Conservation (phyloP, 2,797 vertebrate genomes). For the Sciurus carolinensis region DNA sequence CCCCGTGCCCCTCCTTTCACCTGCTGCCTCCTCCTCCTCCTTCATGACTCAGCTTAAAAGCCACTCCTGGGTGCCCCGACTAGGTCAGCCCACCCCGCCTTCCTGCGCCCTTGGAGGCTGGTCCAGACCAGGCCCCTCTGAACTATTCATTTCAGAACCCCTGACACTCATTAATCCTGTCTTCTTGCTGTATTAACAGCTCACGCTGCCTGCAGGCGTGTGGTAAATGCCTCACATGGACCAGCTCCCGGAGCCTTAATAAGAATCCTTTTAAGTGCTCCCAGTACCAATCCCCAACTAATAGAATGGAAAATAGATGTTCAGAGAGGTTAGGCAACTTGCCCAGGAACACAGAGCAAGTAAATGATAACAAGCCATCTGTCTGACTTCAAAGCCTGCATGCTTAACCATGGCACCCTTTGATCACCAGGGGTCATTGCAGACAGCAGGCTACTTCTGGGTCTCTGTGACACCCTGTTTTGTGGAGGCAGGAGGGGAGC, state of each 20-base stretch:
- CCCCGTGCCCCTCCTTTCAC: neutral
- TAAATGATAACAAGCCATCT: neutral
- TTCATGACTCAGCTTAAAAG: neutral
- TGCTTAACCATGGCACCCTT: neutral
- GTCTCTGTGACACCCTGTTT: neutral
- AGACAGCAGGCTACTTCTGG: neutral
- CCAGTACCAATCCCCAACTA: conserved; percentile 34
- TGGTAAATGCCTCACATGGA: neutral
- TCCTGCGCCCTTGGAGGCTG: neutral
- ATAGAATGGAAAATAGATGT: conserved; percentile 18
- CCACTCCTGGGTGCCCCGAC: neutral
- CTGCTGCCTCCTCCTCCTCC: neutral
- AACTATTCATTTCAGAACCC: neutral
- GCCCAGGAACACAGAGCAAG: conserved; percentile 62
- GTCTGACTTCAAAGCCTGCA: neutral
- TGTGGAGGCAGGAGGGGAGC: neutral
- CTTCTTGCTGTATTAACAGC: neutral
- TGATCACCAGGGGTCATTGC: neutral
- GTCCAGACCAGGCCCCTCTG: neutral
- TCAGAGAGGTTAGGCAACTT: conserved; percentile 68
- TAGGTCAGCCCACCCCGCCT: neutral
- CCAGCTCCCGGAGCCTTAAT: neutral
- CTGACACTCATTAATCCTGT: neutral
- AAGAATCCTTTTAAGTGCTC: conserved; percentile 20
- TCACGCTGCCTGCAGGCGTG: neutral